These are phyloP conservation scores for Tetropium fuscum DNA, from an alignment of 2,888 invertebrate genomes.

Conservation along the genomic window DNA sequence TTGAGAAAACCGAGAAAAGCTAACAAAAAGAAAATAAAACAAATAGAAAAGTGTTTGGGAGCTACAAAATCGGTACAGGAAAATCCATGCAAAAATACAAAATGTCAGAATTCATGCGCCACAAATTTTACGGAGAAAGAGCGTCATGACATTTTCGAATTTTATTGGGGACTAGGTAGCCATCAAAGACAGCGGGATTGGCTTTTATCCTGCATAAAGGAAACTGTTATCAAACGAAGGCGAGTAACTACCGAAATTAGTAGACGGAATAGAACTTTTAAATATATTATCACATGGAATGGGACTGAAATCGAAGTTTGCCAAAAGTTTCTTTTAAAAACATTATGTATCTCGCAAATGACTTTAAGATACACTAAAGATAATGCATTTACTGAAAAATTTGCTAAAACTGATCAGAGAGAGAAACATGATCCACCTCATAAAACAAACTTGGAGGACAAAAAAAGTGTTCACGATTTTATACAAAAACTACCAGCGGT, in stretches of 20 bases:
- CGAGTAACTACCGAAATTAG: constrained; percentile 37
- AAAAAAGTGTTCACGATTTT: not conserved
- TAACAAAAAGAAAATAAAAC: too few species aligned
- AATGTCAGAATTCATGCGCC: too few species aligned
- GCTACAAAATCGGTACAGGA: too few species aligned
- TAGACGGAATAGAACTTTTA: constrained; percentile 28
- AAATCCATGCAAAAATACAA: too few species aligned
- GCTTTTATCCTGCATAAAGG: constrained; percentile 17
- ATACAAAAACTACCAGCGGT: constrained; percentile 6
- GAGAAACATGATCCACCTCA: not conserved
- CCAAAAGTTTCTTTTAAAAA: constrained; percentile 8
- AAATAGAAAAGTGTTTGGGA: too few species aligned
- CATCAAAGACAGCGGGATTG: constrained; percentile 1
- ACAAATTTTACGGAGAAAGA: too few species aligned
- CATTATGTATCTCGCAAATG: too few species aligned
- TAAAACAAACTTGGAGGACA: not conserved
- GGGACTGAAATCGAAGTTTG: not conserved
- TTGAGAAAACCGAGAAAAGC: too few species aligned
- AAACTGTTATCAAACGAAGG: constrained; percentile 26
- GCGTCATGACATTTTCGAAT: too few species aligned
- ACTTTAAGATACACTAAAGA: constrained; percentile 2
- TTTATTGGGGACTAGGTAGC: constrained; percentile 7
- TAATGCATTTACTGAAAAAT: not conserved
- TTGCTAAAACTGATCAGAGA: constrained; percentile 1
- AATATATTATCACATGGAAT: constrained; percentile 17